A percentile compares a stretch with the other conserved stretches of the same genome.
Evolutionary conservation across 64 coral and sea anemone species (phyloP).

Genomic region (Porites australiensis): DNA sequence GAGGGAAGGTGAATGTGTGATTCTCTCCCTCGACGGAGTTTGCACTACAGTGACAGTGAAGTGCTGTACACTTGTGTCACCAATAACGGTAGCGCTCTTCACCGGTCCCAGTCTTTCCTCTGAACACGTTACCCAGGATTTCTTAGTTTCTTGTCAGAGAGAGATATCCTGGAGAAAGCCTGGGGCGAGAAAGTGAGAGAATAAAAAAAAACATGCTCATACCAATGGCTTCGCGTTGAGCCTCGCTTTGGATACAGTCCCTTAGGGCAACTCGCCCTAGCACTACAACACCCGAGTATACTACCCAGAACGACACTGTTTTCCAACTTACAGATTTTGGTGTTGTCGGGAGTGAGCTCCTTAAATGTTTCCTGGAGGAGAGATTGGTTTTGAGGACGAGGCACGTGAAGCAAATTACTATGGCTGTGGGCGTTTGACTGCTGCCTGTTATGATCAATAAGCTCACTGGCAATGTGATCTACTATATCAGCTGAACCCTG

Average conservation of each 20-base stretch:
- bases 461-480: constrained; percentile 18
- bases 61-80: constrained; percentile 87
- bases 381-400: not conserved
- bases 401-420: not conserved
- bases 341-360: constrained; percentile 10
- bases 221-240: no score
- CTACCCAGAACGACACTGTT: not conserved
- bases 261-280: no score
- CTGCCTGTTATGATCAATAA: not conserved
- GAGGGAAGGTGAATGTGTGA: no score
- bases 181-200: constrained; percentile 72
- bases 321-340: constrained; percentile 21
- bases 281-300: no score
- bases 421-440: not conserved
- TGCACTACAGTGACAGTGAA: constrained; percentile 88
- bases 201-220: no score
- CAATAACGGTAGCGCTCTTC: constrained; percentile 73
- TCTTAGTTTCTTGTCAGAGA: constrained; percentile 47
- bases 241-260: no score
- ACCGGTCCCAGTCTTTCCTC: constrained; percentile 92
- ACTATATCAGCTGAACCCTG: not conserved
- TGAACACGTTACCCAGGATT: constrained; percentile 76
- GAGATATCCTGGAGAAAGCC: constrained; percentile 63
- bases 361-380: constrained; percentile 46
- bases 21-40: constrained; percentile 28